Base-by-base conservation (phyloP, 2,797 vertebrate species). In the Pogonophryne albipinna region DNA sequence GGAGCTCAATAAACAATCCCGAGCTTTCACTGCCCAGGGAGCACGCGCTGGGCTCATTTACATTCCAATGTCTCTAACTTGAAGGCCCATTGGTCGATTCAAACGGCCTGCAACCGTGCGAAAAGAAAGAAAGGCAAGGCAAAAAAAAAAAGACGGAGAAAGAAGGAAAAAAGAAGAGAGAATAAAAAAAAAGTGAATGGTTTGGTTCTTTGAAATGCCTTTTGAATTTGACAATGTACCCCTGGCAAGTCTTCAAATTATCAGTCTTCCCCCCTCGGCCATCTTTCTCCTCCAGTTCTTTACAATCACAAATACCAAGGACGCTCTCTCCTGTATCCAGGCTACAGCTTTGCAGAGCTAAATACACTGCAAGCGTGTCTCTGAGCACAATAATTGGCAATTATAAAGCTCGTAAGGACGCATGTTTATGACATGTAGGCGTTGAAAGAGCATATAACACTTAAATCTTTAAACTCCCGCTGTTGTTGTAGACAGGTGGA, bases 1-100 rank as follows among this genome's bases (percentile, higher is more conserved):
- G 87, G 92, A 95, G 94, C 94, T 96, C 95, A 95, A 95, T 95
- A 96, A 96, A 96, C 96, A 96, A 95, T 95, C 94, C 92, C 86
- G 79, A 92, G 94, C 95, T 96, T 96, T 96, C 95, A 96, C 84
- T 86, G 91, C 90, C 87, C 93, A 92, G 85, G 92, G 93, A 95
- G 95, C 95, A 96, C 95, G 95, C 95, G 95, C 94, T 93, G 91
- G 78, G 90, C 91, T 95, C 93, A 96, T 96, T 96, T 96, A 92
- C 95, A 96, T 96, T 87, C 94, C 95, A 95, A 96, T 96, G 93
- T 94, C 88, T 90, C 84, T 47, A 89, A 89, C 82, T 90, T 95
- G 93, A 91, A 95, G 92, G 92, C 93, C 90, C 78, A 96, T 94
- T 95, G 95, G 95, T 94, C 76, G 92, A 95, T 96, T 95, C 94